Percentiles rank a stretch among this genome's conserved stretches.
Evolutionary conservation across 2,797 vertebrate genomes (phyloP).

Genomic region (Arnoldichthys spilopterus): DNA sequence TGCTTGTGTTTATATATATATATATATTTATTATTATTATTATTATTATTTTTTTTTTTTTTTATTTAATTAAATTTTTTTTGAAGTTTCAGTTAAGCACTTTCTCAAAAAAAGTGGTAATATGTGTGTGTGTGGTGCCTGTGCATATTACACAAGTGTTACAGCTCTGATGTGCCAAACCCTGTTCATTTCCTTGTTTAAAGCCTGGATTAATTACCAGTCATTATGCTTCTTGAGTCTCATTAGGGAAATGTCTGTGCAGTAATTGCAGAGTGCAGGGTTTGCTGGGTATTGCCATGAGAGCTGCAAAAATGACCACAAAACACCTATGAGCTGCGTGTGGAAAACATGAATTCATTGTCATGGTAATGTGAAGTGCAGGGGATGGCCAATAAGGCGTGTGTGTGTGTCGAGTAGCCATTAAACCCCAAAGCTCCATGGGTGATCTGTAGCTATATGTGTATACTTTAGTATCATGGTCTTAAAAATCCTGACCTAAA

Average conservation of each 20-base stretch:
- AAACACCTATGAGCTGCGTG: not conserved
- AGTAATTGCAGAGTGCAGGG: not conserved
- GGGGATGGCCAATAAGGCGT: not conserved
- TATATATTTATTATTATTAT: no score
- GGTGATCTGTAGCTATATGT: conserved; percentile 8
- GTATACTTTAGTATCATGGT: conserved; percentile 13
- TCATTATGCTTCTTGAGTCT: not conserved
- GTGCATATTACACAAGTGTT: no score
- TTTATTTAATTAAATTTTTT: no score
- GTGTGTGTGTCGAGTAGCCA: not conserved
- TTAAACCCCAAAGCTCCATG: not conserved
- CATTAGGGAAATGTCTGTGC: conserved; percentile 1
- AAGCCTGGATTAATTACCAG: not conserved
- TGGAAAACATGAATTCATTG: not conserved
- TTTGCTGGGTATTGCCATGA: not conserved
- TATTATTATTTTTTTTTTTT: no score
- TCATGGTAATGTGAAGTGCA: conserved; percentile 1
- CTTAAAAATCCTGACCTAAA: conserved; percentile 18
- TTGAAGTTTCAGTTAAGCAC: no score
- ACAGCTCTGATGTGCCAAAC: no score
- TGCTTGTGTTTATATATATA: no score
- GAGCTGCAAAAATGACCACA: not conserved
- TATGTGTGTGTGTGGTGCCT: no score
- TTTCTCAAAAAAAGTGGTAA: no score
- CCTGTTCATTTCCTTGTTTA: not conserved